These are phyloP conservation scores for Drosophila peninsularis DNA, from an alignment of 2,888 invertebrate genomes.

Conservation along the genomic window DNA sequence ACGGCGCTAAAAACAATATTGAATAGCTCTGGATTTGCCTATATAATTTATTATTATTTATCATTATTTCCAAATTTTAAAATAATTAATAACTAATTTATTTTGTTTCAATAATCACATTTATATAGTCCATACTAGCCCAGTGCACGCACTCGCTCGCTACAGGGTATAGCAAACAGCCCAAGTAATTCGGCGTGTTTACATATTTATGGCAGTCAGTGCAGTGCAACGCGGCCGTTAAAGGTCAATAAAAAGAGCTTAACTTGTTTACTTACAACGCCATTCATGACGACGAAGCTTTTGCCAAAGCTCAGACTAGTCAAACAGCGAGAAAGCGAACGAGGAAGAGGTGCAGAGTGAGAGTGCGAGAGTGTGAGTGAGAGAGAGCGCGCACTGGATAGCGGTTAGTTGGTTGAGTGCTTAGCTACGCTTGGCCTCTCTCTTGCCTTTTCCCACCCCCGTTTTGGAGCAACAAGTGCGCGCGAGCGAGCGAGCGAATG, in stretches of 20 bases:
- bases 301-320: conserved; percentile 24
- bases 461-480: conserved; percentile 1
- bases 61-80: neutral
- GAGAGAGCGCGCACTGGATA: neutral
- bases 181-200: neutral
- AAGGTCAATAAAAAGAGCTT: conserved; percentile 17
- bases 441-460: neutral
- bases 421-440: neutral
- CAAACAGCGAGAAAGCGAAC: neutral
- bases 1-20: too few species aligned
- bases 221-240: neutral
- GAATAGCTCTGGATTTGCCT: too few species aligned
- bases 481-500: neutral
- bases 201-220: conserved; percentile 4
- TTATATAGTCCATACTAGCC: neutral
- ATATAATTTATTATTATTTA: neutral
- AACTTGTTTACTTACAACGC: conserved; percentile 28
- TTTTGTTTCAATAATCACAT: too few species aligned
- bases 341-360: neutral
- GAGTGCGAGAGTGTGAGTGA: neutral
- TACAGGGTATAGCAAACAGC: conserved; percentile 6
- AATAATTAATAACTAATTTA: neutral
- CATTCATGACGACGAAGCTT: conserved; percentile 29
- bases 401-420: conserved; percentile 1
- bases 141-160: neutral